Evolutionary conservation across 2,797 vertebrate species (phyloP).

Genomic region (Coregonus sp.): DNA sequence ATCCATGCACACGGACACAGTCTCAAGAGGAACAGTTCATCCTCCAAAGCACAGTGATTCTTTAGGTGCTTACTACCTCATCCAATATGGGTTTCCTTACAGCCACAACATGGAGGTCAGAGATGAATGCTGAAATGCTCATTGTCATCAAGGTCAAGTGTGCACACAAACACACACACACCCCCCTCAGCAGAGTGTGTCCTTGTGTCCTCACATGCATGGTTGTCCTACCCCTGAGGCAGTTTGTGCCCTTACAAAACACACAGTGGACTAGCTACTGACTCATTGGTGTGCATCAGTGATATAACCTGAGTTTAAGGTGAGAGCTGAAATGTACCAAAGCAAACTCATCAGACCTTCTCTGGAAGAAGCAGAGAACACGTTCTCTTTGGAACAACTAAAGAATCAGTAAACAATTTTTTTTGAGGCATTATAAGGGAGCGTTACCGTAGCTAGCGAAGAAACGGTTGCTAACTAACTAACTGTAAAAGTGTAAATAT

Average conservation of each 20-base stretch:
- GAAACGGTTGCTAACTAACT: neutral
- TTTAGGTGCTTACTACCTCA: neutral
- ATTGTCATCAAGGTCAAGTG: neutral
- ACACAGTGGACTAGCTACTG: neutral
- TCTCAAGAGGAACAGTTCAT: neutral
- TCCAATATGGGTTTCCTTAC: neutral
- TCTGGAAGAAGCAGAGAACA: no score
- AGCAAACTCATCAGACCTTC: neutral
- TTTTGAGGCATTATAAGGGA: neutral
- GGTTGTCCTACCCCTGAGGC: slow-evolving; percentile 3
- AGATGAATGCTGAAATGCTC: slow-evolving; percentile 7
- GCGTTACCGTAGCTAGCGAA: neutral
- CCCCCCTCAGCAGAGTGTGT: neutral
- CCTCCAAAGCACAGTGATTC: neutral
- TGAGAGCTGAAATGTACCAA: slow-evolving; percentile 6
- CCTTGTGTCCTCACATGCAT: neutral
- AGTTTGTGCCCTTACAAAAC: slow-evolving; percentile 8
- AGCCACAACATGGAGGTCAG: neutral
- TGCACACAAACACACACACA: slow-evolving; percentile 9
- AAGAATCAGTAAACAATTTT: neutral
- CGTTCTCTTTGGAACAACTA: neutral
- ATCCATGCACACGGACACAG: neutral
- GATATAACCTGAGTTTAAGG: slow-evolving; percentile 5
- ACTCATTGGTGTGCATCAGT: slow-evolving; percentile 6
- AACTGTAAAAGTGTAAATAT: neutral